Evolutionary conservation across 2,797 vertebrate genomes (phyloP).

Genomic region (Acanthornis magna): DNA sequence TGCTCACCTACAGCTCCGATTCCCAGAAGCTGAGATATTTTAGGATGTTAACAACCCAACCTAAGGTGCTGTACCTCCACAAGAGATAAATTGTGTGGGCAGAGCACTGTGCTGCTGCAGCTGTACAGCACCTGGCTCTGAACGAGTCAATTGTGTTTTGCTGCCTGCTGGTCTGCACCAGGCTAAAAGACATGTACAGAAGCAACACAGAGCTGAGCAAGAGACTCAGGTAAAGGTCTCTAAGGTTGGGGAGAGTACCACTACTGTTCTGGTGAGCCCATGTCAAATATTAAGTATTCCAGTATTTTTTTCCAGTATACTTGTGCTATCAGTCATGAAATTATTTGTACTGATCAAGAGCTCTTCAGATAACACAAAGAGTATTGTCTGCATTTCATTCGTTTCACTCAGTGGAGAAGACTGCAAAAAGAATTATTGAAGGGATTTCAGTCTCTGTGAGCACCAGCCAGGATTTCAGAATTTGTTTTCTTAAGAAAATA

Average conservation of each 20-base stretch:
- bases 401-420: not conserved
- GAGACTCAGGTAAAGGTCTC: not conserved
- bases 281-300: not conserved
- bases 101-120: not conserved
- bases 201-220: not conserved
- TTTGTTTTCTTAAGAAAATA: not conserved
- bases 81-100: not conserved
- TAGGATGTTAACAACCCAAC: not conserved
- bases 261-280: not conserved
- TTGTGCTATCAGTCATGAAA: not conserved
- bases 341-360: not conserved
- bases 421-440: not conserved
- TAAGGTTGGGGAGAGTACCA: not conserved
- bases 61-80: not conserved
- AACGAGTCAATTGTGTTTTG: not conserved
- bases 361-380: not conserved
- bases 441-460: not conserved
- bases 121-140: not conserved
- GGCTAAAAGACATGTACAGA: no score
- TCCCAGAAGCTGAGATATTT: not conserved
- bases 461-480: not conserved
- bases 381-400: not conserved
- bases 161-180: not conserved
- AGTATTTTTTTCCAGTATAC: not conserved
- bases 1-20: fast-evolving